Conservation (phyloP, 2,888 invertebrate genomes). For the Cantharis rufa region DNA sequence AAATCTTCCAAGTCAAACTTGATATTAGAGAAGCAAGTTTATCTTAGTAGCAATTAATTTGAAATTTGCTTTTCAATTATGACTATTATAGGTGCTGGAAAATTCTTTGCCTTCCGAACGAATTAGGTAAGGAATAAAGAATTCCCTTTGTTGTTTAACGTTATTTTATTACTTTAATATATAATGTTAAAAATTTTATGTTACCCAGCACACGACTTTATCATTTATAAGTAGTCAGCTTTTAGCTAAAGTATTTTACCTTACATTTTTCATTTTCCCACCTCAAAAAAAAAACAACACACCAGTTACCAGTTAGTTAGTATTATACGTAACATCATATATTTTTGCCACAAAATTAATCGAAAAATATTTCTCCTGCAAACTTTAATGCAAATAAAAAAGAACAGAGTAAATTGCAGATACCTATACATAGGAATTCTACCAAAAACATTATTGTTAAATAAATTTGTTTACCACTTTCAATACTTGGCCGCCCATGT, state of each 20-base stretch:
- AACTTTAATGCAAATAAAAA: too few relatives aligned
- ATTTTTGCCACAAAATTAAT: background rate
- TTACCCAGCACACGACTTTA: background rate
- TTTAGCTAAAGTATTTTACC: background rate
- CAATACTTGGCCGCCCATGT: too few relatives aligned
- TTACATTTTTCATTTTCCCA: background rate
- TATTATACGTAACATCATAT: background rate
- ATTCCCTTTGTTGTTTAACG: background rate
- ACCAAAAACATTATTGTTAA: too few relatives aligned
- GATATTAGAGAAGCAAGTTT: background rate
- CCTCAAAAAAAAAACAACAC: background rate
- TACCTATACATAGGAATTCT: too few relatives aligned
- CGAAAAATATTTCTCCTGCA: too few relatives aligned
- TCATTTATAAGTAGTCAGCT: background rate
- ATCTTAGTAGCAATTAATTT: background rate
- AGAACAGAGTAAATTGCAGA: too few relatives aligned
- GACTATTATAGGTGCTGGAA: background rate
- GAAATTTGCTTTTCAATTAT: background rate
- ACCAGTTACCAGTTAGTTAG: background rate
- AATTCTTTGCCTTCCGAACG: background rate
- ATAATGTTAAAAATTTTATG: background rate
- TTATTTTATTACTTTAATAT: background rate
- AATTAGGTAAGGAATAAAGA: background rate
- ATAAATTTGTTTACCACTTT: too few relatives aligned
- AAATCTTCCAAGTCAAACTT: constrained; percentile 2